phyloP scores from a whole-genome alignment of 2,888 invertebrate genomes.

The Trimorus sp. region DNA sequence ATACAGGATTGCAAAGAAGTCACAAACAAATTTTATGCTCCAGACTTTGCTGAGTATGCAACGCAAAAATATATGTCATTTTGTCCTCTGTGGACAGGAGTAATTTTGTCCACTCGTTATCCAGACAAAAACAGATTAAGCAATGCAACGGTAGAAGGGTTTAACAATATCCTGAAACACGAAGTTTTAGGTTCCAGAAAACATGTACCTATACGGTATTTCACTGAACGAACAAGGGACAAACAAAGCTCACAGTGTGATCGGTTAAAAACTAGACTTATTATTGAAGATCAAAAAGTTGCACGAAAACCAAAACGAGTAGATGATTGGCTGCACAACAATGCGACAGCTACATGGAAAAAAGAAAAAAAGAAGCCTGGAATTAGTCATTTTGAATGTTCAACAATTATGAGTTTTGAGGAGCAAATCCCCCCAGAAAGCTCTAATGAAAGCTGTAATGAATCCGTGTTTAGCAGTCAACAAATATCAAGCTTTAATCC shows the following conservation, averaged over 20 bases:
- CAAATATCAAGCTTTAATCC: no score
- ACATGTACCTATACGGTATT: not conserved
- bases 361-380: not conserved
- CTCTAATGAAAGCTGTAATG: not conserved
- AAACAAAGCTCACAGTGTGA: not conserved
- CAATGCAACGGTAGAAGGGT: constrained; percentile 16
- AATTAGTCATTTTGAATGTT: constrained; percentile 15
- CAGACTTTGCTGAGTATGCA: not conserved
- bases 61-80: not conserved
- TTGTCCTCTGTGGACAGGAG: not conserved
- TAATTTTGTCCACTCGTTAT: not conserved
- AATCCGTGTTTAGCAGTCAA: no score
- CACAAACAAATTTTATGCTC: constrained; percentile 3
- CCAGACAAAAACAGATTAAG: not conserved
- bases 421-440: no score
- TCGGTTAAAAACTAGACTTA: not conserved
- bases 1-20: no score
- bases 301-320: not conserved
- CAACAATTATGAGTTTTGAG: not conserved
- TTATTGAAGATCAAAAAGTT: not conserved
- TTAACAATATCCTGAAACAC: constrained; percentile 1
- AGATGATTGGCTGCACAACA: constrained; percentile 8
- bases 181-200: not conserved
- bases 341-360: constrained; percentile 10
- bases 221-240: not conserved